Base-by-base conservation (phyloP, 2,888 invertebrate genomes). In the Xestia sexstrigata region DNA sequence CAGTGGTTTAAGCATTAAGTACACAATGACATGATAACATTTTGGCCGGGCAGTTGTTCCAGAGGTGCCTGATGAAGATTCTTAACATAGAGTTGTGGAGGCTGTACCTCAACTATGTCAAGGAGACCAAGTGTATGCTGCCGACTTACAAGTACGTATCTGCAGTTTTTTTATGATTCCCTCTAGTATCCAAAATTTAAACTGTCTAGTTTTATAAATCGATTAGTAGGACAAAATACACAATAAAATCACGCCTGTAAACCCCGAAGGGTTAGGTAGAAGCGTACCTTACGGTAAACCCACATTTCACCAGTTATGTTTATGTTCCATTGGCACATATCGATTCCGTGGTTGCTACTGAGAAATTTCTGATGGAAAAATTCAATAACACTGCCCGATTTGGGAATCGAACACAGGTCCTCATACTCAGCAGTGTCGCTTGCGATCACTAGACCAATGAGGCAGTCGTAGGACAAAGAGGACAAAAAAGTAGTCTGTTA, bases 71-170 rank as follows among this genome's bases (percentile, higher is more conserved):
- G 77, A 99, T 99, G 97, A 99, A 99, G 97, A 99, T 99, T 87
- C 97, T 99, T 80, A 99, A 99, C 96, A 99, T 99, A 86, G 99
- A 99, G 94, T 97, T 99, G 85, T 99, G 99, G 99, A 98, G 99
- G 93, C 97, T 99, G 74, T 99, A 99, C 95, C 97, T 99, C 80
- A 98, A 98, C 89, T 99, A 99, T 95, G 99, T 99, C 55, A 99
- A 99, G 96, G 99, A 99, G 93, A 99, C 99, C 1, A 99, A 99
- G 94, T 98, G 99, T 71, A 98, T 98, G 90, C 97, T 99, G 87
- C 98, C 99, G 0, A 98, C 99, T 0, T 99, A 99, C 97, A 99
- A 99, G 99, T 99, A 97, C 97, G 98, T 97, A 65, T 1, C 65
- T 8, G 1, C 11, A 8, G 35, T n/a, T 65, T 65, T n/a, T 65